Percentiles rank a stretch among this genome's conserved stretches.
These are phyloP conservation scores for Hypotaenidia philippensis DNA, from an alignment of 2,797 vertebrate genomes.

Conservation along the genomic window DNA sequence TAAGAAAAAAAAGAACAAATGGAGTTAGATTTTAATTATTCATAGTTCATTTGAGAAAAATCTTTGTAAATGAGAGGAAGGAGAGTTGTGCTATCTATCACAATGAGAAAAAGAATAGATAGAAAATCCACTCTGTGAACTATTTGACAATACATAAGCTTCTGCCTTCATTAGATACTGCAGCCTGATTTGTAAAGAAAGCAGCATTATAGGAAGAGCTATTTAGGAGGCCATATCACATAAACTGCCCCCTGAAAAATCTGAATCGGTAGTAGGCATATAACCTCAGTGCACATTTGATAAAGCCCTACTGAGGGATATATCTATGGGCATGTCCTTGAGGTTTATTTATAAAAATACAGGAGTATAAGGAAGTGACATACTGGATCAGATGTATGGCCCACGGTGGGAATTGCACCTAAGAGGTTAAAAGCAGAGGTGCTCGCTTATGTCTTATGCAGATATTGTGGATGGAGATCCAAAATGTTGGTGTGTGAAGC, in stretches of 20 bases:
- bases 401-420: too few relatives aligned
- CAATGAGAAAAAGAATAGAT: conserved; percentile 25
- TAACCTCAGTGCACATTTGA: neutral
- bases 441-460: too few relatives aligned
- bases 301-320: neutral
- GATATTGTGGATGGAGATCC: too few relatives aligned
- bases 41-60: conserved; percentile 84
- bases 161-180: conserved; percentile 30
- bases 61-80: conserved; percentile 81
- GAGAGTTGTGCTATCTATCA: conserved; percentile 73
- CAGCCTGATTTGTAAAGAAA: neutral
- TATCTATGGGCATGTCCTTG: neutral
- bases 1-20: conserved; percentile 82
- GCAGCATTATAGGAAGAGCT: neutral
- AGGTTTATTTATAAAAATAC: neutral
- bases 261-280: neutral
- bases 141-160: conserved; percentile 38
- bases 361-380: neutral
- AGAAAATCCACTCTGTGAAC: conserved; percentile 38
- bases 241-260: neutral
- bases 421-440: too few relatives aligned
- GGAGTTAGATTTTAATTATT: conserved; percentile 83
- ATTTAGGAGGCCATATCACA: neutral
- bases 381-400: neutral
- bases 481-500: too few relatives aligned